Base-by-base conservation (phyloP, 2,113 vertebrate genomes). In the Tichodroma muraria region DNA sequence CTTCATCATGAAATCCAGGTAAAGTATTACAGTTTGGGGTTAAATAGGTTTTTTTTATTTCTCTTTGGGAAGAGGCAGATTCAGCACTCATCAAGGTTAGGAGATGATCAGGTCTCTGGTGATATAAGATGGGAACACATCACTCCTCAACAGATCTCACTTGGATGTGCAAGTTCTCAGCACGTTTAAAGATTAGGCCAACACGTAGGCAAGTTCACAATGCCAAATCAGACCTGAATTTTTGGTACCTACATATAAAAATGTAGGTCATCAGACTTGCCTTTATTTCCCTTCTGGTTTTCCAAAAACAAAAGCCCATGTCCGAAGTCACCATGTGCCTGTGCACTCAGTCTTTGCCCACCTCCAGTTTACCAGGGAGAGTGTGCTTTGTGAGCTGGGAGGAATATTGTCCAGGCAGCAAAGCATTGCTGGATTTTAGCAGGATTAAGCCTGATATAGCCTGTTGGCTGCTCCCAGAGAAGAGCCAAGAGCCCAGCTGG, bases 1-100 rank as follows among this genome's bases (percentile, higher is more conserved):
- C 97, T 97, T 15, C 98, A 99, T 25, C 8, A 9, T 15, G 97
- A 96, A 76, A 91, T 97, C 19, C 97, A 98, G 98, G 98, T 99
- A 97, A 91, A 65, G 44, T 52, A 17, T 49, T 69, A 22, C 22
- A 22, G 9, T 87, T 94, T 44, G 4, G 14, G 9, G 3, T 85
- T 78, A 38, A 47, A 22, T 31, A 31, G 11, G 8, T 79, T 65
- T 92, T 85, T 11, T 6, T 84, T 70, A 10, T 79, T 83, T 77
- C 30, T 79, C 3, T 73, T 50, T 78, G 61, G 53, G 40, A 75
- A 80, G 53, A 70, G 57, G 16, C 40, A 78, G 64, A 21, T 61
- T 75, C 22, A 50, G 50, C 56, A 50, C 52, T 31, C 47, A 22
- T 17, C 50, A 69, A 37, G 28, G 15, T 21, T 28, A 54, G 54